Percentiles rank a stretch among this genome's conserved stretches.
These are phyloP conservation scores for Megalurothrips usitatus DNA, from an alignment of 2,888 invertebrate genomes.

Conservation along the genomic window DNA sequence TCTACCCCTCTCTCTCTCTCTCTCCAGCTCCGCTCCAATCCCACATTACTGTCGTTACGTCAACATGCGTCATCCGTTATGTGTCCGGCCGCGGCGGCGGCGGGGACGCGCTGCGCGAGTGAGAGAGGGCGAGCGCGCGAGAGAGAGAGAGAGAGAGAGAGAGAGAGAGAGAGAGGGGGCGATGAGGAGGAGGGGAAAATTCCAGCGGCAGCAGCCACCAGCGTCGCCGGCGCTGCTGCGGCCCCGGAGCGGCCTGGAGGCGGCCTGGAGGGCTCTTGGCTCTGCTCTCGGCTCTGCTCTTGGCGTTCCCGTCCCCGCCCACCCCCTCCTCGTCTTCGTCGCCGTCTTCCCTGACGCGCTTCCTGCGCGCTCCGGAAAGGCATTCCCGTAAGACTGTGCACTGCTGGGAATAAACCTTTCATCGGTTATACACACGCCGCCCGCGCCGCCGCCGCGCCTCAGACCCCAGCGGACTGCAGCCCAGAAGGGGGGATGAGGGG, in stretches of 20 bases:
- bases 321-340: background rate
- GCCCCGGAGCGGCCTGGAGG: background rate
- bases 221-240: no score
- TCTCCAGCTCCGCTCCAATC: background rate
- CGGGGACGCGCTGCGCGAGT: background rate
- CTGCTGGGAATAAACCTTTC: no score
- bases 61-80: slow-evolving; percentile 19
- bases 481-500: no score
- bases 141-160: background rate
- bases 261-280: no score
- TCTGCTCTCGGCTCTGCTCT: background rate
- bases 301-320: background rate
- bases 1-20: background rate
- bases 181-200: background rate
- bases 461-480: no score
- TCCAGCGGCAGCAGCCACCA: background rate
- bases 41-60: slow-evolving; percentile 15
- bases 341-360: background rate
- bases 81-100: background rate
- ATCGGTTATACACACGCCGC: no score
- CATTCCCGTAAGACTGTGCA: no score
- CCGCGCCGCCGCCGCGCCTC: no score
- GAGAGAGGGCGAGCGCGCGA: background rate
- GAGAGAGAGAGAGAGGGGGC: background rate
- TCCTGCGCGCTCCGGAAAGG: no score